These are phyloP conservation scores for Thymelicus sylvestris DNA, from an alignment of 2,888 invertebrate genomes.

Conservation along the genomic window DNA sequence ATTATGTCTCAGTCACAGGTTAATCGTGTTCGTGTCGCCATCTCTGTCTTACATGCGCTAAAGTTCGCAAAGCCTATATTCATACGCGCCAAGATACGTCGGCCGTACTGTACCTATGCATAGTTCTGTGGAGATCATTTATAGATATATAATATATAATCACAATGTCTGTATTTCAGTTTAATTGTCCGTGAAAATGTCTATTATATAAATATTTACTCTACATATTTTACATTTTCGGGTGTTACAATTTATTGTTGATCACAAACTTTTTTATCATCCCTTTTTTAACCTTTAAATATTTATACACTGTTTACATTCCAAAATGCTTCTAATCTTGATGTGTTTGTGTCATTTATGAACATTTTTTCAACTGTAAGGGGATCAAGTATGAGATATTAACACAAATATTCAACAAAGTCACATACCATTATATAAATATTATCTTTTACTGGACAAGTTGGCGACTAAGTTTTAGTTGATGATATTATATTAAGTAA, in stretches of 20 bases:
- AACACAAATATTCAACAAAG: not conserved
- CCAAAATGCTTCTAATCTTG: conserved; percentile 63
- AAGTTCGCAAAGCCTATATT: no score
- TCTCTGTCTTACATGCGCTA: no score
- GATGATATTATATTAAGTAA: no score
- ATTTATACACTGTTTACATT: conserved; percentile 54
- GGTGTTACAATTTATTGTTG: not conserved
- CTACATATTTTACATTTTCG: not conserved
- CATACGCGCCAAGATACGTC: no score
- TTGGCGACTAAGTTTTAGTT: no score
- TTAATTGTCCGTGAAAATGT: not conserved
- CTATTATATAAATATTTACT: conserved; percentile 1
- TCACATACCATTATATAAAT: not conserved
- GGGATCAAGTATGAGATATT: conserved; percentile 35
- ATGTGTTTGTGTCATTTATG: conserved; percentile 54
- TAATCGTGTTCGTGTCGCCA: no score
- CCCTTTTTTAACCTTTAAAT: conserved; percentile 16
- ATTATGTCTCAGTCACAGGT: no score
- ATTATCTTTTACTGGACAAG: no score
- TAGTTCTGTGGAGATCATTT: not conserved
- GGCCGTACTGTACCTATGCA: no score
- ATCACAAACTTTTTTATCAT: conserved; percentile 10
- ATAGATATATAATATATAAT: not conserved
- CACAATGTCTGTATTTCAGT: not conserved
- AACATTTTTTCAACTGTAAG: conserved; percentile 30